These are phyloP conservation scores for Microvelia longipes DNA, from an alignment of 1,140 invertebrate genomes.

Conservation along the genomic window DNA sequence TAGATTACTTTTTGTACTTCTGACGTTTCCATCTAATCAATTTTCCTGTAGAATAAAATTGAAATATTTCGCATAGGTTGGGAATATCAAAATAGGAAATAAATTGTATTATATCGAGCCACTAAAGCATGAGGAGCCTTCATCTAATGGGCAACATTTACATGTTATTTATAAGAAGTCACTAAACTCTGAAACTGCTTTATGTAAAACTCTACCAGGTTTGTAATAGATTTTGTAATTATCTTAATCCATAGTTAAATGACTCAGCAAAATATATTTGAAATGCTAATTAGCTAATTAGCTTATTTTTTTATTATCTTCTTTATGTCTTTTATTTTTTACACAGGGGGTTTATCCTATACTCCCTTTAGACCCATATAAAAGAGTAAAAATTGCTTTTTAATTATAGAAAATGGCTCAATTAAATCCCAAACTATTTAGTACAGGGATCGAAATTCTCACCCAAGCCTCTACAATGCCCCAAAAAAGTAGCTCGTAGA, in stretches of 20 bases:
- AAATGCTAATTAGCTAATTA: neutral
- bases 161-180: conserved; percentile 33
- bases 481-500: too few relatives aligned
- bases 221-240: neutral
- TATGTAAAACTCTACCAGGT: neutral
- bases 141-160: conserved; percentile 32
- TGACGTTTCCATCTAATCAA: too few relatives aligned
- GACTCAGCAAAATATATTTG: neutral
- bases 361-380: too few relatives aligned
- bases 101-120: conserved; percentile 37
- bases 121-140: conserved; percentile 29
- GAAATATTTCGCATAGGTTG: too few relatives aligned
- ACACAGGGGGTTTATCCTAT: too few relatives aligned
- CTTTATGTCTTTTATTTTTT: neutral
- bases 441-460: too few relatives aligned
- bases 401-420: too few relatives aligned
- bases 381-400: too few relatives aligned
- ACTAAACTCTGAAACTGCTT: neutral
- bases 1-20: too few relatives aligned
- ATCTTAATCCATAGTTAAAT: neutral
- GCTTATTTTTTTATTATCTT: neutral
- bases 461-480: too few relatives aligned
- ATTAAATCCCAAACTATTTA: too few relatives aligned
- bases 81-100: conserved; percentile 29
- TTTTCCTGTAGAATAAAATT: too few relatives aligned